Conservation (phyloP, 2,888 invertebrate genomes). For the Bibio marci region DNA sequence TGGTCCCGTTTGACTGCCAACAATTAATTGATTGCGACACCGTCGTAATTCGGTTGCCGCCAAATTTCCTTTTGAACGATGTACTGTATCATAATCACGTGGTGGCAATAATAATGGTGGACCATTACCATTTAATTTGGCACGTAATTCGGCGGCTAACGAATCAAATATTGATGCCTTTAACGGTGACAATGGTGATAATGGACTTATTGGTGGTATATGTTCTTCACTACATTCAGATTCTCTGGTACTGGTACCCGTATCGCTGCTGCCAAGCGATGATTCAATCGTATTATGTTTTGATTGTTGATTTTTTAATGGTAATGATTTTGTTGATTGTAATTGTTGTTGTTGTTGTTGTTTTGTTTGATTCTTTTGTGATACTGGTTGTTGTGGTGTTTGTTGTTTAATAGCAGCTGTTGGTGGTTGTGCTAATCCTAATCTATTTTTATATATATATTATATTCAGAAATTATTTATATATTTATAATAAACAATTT, state of each 20-base stretch:
- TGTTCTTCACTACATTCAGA: conserved; percentile 54
- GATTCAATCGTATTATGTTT: conserved; percentile 38
- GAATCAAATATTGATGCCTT: conserved; percentile 66
- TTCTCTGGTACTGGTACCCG: conserved; percentile 48
- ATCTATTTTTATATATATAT: conserved; percentile 5
- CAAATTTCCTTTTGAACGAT: conserved; percentile 51
- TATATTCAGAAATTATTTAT: not conserved
- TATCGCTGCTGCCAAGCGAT: conserved; percentile 58
- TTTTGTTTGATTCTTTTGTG: not conserved
- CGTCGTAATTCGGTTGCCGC: conserved; percentile 49
- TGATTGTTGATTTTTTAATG: conserved; percentile 2
- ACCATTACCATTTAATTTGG: conserved; percentile 45
- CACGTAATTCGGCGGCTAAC: conserved; percentile 76
- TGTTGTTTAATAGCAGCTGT: not conserved
- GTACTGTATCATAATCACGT: conserved; percentile 85
- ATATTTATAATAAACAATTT: conserved; percentile 13
- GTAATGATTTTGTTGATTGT: not conserved
- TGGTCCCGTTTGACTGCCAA: conserved; percentile 30
- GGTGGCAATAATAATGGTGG: conserved; percentile 78
- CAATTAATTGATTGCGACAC: conserved; percentile 25
- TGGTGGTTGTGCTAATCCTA: conserved; percentile 4
- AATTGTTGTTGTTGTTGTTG: not conserved
- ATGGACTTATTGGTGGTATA: conserved; percentile 18
- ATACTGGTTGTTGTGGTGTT: not conserved
- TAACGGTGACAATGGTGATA: conserved; percentile 25